Conservation (phyloP, 2,113 vertebrate genomes). For the Cyrtonyx montezumae region DNA sequence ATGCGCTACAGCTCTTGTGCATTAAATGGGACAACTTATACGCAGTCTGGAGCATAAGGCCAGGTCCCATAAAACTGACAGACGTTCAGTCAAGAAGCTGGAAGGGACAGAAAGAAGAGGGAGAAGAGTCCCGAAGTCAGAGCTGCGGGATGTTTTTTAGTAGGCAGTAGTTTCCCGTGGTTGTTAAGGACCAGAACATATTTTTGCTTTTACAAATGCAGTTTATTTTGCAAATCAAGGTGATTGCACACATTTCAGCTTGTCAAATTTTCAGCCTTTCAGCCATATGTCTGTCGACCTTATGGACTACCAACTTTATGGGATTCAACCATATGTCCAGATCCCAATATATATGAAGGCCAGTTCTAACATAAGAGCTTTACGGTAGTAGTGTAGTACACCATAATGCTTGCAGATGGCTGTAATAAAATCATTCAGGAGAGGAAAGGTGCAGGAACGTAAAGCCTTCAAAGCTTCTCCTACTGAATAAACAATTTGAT, state of each 20-base stretch:
- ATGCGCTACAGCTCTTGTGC: not conserved
- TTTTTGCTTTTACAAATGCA: constrained; percentile 69
- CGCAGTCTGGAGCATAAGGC: constrained; percentile 33
- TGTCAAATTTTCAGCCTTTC: constrained; percentile 78
- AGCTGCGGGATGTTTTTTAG: constrained; percentile 44
- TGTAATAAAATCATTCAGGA: constrained; percentile 79
- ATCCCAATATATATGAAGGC: constrained; percentile 70
- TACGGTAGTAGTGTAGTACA: constrained; percentile 76
- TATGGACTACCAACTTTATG: constrained; percentile 69
- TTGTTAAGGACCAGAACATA: constrained; percentile 56
- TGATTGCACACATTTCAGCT: constrained; percentile 65
- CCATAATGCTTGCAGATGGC: constrained; percentile 80
- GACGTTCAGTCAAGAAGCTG: not conserved
- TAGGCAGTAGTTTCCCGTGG: constrained; percentile 34
- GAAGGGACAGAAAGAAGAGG: constrained; percentile 32
- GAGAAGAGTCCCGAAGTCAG: not conserved
- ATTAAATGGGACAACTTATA: constrained; percentile 12
- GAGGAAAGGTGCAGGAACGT: constrained; percentile 73
- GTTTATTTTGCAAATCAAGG: constrained; percentile 73
- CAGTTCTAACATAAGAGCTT: constrained; percentile 80
- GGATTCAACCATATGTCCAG: constrained; percentile 71
- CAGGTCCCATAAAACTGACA: constrained; percentile 30
- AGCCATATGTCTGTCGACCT: constrained; percentile 67
- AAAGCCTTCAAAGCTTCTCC: constrained; percentile 74
- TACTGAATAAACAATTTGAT: constrained; percentile 67